Conservation (phyloP, 1,140 invertebrate species). For the Drosophila guanche region DNA sequence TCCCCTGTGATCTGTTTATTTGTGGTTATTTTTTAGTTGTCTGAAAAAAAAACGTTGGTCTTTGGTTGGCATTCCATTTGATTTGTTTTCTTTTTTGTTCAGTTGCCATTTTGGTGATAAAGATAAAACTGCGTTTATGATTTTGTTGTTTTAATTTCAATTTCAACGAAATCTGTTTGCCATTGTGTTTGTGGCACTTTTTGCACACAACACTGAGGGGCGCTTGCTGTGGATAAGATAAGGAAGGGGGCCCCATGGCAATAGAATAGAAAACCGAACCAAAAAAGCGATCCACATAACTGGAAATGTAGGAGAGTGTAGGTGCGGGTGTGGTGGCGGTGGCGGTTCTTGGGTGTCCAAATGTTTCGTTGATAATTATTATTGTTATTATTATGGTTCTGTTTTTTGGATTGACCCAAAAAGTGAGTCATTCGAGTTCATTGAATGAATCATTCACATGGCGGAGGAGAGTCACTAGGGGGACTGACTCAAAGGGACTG, state of each 20-base stretch:
- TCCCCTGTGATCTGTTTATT: slow-evolving; percentile 5
- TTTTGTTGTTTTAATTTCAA: not conserved
- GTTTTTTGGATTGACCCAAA: slow-evolving; percentile 17
- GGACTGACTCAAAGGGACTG: too few relatives aligned
- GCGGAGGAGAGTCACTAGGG: not conserved
- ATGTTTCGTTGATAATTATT: slow-evolving; percentile 42
- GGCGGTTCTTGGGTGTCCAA: slow-evolving; percentile 14
- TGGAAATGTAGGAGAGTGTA: slow-evolving; percentile 12
- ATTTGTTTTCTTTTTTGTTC: not conserved
- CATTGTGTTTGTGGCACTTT: not conserved
- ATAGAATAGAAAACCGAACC: not conserved
- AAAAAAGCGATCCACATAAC: not conserved
- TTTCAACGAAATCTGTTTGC: slow-evolving; percentile 26
- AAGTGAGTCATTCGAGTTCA: slow-evolving; percentile 36
- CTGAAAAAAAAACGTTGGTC: slow-evolving; percentile 3
- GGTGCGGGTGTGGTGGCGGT: not conserved
- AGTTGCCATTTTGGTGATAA: slow-evolving; percentile 8
- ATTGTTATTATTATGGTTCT: slow-evolving; percentile 13
- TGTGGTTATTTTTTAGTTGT: slow-evolving; percentile 1
- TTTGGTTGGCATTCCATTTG: not conserved
- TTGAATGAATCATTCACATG: slow-evolving; percentile 23
- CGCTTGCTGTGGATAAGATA: slow-evolving; percentile 36
- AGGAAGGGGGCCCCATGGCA: slow-evolving; percentile 20
- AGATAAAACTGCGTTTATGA: slow-evolving; percentile 20
- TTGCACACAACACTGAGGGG: slow-evolving; percentile 20